Evolutionary conservation across 37 sponge, comb jelly and placozoan genomes (phyloP).

Genomic region (Petrosia ficiformis): DNA sequence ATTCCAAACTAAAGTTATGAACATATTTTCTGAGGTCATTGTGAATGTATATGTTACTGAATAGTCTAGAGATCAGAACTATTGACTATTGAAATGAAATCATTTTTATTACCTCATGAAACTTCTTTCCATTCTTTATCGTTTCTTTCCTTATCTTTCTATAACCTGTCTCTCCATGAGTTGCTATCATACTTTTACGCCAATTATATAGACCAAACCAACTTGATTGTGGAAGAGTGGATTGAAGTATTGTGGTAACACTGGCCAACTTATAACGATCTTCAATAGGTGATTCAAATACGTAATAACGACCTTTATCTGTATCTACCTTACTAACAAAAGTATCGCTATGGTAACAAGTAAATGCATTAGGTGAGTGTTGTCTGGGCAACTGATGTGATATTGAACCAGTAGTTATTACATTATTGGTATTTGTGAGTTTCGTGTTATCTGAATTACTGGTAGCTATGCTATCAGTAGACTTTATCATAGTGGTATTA

Average conservation of each 20-base stretch:
- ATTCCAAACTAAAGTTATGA: no score
- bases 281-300: neutral
- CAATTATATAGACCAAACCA: conserved; percentile 26
- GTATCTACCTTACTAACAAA: no score
- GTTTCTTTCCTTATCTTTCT: neutral
- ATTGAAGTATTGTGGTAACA: conserved; percentile 49
- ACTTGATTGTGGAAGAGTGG: conserved; percentile 9
- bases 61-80: neutral
- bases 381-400: no score
- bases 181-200: conserved; percentile 17
- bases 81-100: neutral
- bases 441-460: no score
- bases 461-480: no score
- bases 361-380: no score
- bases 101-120: conserved; percentile 41
- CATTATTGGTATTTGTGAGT: no score
- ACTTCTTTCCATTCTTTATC: conserved; percentile 9
- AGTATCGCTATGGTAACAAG: no score
- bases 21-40: no score
- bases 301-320: no score
- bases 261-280: conserved; percentile 25
- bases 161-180: conserved; percentile 24
- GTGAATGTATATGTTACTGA: conserved; percentile 1
- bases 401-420: no score
- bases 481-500: no score